Base-by-base conservation (phyloP, 2,888 invertebrate genomes). In the Caenorhabditis wallacei region DNA sequence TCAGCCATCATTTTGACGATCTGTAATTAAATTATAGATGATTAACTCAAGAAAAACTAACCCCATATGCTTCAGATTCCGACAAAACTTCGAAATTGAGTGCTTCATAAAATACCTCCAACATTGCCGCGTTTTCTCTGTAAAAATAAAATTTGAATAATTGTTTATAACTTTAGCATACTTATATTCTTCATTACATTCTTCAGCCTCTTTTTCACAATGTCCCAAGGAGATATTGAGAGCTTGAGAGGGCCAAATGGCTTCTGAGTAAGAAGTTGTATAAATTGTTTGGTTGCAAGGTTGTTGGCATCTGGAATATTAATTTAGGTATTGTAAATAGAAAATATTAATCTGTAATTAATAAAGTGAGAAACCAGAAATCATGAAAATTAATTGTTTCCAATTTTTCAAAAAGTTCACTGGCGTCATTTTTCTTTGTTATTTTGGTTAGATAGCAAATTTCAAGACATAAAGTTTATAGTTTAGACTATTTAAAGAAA, bases 1-100 rank as follows among this genome's bases (percentile, higher is more conserved):
- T 91, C 91, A 53, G 91, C 90, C 84, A 91, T 80, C 90, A 91
- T 89, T 74, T 91, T 91, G 7, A 91, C 90, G 20, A 89, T 78
- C 90, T 90, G 63, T 48, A 48, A 43, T 43, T 5, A 11, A 5
- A 10, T 10, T 48, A 48, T 48, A 18, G 46, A 40, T 2, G 5
- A 40, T 40, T 13, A 10, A 56, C 46, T 18, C 1, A 13, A 63
- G 16, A 20, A 16, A 8, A 22, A 74, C 83, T 80, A 51, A 91
- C 90, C 5, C 90, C 91, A 72, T 91, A 91, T 2, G 91, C 91
- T 71, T 90, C 90, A 5, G 88, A 88, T 48, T 91, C 90, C 0
- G 84, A 82, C 2, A 91, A 61, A 22, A 89, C 84, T 84, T 91
- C 91, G 72, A 87, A 91, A 46, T 91, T 91, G 57, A 91, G 84